Percentiles rank a stretch among this genome's conserved stretches.
Evolutionary conservation across 2,113 vertebrate species (phyloP).

Genomic region (Haemorhous mexicanus): DNA sequence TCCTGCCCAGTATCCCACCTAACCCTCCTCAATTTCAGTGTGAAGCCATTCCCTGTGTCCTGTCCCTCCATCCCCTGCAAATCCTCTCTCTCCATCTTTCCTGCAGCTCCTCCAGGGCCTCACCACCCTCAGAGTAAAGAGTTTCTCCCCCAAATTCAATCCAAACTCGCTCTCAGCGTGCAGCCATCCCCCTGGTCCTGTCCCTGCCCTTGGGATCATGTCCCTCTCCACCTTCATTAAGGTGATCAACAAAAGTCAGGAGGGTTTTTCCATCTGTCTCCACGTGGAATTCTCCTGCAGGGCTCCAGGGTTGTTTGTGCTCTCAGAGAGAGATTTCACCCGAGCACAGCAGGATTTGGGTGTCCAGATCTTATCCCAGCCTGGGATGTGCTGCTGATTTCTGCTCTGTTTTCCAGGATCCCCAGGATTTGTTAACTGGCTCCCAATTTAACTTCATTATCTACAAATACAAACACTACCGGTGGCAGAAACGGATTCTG

Average conservation of each 20-base stretch:
- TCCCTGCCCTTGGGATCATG: neutral
- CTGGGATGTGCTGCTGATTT: neutral
- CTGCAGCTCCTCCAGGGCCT: neutral
- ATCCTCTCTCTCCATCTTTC: neutral
- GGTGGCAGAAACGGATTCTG: conserved; percentile 81
- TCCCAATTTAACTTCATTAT: conserved; percentile 78
- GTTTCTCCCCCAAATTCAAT: neutral
- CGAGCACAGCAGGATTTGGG: neutral
- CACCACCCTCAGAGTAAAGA: neutral
- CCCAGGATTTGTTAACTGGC: conserved; percentile 45
- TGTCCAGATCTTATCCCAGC: neutral
- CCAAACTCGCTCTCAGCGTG: neutral
- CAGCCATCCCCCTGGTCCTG: neutral
- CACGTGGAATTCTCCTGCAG: neutral
- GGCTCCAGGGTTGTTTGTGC: neutral
- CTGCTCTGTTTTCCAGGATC: conserved; percentile 38
- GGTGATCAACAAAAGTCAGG: neutral
- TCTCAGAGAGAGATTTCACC: neutral
- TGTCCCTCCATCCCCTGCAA: neutral
- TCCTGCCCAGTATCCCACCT: neutral
- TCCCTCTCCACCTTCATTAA: neutral
- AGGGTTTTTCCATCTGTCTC: neutral
- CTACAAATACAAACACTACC: conserved; percentile 75
- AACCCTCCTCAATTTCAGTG: neutral
- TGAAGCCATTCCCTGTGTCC: neutral